Evolutionary conservation across 2,113 vertebrate genomes (phyloP).

Genomic region (Grallaria varia): DNA sequence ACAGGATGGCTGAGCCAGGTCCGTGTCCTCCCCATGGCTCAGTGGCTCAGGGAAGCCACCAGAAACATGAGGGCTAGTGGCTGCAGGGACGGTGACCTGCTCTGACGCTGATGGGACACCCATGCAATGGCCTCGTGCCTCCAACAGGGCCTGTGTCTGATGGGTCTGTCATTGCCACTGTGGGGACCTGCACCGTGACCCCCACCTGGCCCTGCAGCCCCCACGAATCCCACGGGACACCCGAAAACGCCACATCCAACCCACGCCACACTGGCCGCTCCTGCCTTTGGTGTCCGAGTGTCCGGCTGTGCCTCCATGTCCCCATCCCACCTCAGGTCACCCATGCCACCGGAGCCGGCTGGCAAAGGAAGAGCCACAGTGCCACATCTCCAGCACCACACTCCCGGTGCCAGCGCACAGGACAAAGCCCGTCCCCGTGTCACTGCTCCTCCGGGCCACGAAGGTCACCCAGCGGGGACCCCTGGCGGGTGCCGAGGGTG

Average conservation of each 20-base stretch:
- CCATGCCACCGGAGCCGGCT: not conserved
- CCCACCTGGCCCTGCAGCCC: fast-evolving
- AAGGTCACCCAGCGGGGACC: not conserved
- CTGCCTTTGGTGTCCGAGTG: not conserved
- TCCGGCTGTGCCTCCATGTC: not conserved
- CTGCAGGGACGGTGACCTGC: not conserved
- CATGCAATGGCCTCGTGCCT: fast-evolving
- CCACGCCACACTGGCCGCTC: fast-evolving
- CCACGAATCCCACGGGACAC: not conserved
- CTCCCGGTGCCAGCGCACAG: not conserved
- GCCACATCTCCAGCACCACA: not conserved
- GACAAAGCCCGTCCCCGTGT: fast-evolving
- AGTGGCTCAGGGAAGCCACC: not conserved
- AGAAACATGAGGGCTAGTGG: fast-evolving
- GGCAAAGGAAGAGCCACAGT: not conserved
- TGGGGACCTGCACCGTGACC: fast-evolving
- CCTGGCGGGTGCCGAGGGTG: fast-evolving
- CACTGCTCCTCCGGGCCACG: fast-evolving
- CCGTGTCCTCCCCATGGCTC: fast-evolving
- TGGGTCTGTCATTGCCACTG: fast-evolving
- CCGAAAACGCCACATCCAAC: fast-evolving
- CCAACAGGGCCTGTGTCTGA: fast-evolving
- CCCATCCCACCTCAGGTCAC: not conserved
- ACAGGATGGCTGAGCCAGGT: fast-evolving
- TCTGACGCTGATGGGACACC: not conserved